Evolutionary conservation across 2,888 invertebrate genomes (phyloP).

Genomic region (Ophion obscuratus): DNA sequence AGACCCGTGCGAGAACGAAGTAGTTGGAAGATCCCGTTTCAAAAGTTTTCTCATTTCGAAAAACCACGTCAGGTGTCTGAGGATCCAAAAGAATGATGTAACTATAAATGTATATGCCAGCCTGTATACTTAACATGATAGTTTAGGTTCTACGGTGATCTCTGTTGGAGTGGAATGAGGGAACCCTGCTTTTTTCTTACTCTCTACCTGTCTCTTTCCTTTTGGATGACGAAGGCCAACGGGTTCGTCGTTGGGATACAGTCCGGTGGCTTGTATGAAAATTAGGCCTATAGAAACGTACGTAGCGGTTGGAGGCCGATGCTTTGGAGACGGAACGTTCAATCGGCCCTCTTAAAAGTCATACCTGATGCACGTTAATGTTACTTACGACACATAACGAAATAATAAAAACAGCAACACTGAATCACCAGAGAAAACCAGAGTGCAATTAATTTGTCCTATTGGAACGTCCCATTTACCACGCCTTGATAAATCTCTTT

Average conservation of each 20-base stretch:
- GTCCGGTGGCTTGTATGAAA: background rate
- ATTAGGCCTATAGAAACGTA: background rate
- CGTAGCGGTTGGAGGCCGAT: background rate
- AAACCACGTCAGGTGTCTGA: slow-evolving; percentile 50
- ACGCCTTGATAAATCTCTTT: background rate
- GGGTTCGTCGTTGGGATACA: slow-evolving; percentile 34
- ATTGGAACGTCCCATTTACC: background rate
- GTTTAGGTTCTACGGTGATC: slow-evolving; percentile 25
- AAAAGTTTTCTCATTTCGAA: slow-evolving; percentile 54
- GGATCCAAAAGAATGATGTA: slow-evolving; percentile 38
- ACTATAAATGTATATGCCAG: slow-evolving; percentile 31
- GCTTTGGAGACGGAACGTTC: slow-evolving; percentile 26
- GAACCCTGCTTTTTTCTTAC: background rate
- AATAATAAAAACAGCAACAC: background rate
- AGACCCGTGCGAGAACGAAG: slow-evolving; percentile 7
- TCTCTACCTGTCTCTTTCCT: slow-evolving; percentile 2
- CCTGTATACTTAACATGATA: slow-evolving; percentile 7
- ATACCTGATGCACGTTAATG: too few species aligned
- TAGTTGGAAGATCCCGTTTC: slow-evolving; percentile 19
- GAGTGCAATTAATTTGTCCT: background rate
- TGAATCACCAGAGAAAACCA: too few species aligned
- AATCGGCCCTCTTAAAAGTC: background rate
- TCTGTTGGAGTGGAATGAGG: slow-evolving; percentile 37
- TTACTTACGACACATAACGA: background rate
- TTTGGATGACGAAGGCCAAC: slow-evolving; percentile 24